A percentile compares a stretch with the other conserved stretches of the same genome.
These are phyloP conservation scores for Leptinotarsa texana DNA, from an alignment of 1,140 invertebrate species.

Conservation along the genomic window DNA sequence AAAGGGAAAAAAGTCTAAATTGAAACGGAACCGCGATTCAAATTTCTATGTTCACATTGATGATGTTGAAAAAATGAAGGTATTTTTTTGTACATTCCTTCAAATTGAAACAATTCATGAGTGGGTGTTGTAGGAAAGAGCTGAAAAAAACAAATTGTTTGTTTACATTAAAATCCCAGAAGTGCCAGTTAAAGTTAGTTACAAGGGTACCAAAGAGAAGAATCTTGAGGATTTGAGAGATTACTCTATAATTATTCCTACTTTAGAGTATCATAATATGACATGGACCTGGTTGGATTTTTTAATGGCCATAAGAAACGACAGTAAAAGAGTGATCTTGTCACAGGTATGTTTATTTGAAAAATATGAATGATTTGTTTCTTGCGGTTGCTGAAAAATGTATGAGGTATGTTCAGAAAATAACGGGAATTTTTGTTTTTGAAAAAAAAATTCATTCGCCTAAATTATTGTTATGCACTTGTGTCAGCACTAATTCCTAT, in stretches of 20 bases:
- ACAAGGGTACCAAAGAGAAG: slow-evolving; percentile 98
- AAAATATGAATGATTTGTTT: no score
- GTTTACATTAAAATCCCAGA: slow-evolving; percentile 98
- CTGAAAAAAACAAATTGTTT: slow-evolving; percentile 98
- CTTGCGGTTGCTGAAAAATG: no score
- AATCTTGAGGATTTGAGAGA: slow-evolving; percentile 96
- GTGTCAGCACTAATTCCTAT: no score
- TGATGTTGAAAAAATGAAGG: slow-evolving; percentile 98
- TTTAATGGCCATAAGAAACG: slow-evolving; percentile 91
- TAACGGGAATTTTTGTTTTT: no score
- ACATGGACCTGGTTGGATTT: slow-evolving; percentile 99
- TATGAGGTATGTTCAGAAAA: no score
- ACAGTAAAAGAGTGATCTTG: slow-evolving; percentile 87
- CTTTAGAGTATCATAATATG: slow-evolving; percentile 96
- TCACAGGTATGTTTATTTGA: slow-evolving; percentile 65
- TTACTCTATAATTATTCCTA: slow-evolving; percentile 91
- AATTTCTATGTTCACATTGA: slow-evolving; percentile 90
- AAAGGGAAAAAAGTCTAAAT: slow-evolving; percentile 53
- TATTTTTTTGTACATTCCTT: slow-evolving; percentile 41
- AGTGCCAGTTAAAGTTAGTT: slow-evolving; percentile 93
- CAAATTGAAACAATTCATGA: background rate
- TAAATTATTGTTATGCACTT: no score
- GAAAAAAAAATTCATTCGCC: no score
- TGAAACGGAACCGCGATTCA: slow-evolving; percentile 73
- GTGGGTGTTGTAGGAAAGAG: slow-evolving; percentile 72